Evolutionary conservation across 2,113 vertebrate genomes (phyloP).

Genomic region (Astur gentilis): DNA sequence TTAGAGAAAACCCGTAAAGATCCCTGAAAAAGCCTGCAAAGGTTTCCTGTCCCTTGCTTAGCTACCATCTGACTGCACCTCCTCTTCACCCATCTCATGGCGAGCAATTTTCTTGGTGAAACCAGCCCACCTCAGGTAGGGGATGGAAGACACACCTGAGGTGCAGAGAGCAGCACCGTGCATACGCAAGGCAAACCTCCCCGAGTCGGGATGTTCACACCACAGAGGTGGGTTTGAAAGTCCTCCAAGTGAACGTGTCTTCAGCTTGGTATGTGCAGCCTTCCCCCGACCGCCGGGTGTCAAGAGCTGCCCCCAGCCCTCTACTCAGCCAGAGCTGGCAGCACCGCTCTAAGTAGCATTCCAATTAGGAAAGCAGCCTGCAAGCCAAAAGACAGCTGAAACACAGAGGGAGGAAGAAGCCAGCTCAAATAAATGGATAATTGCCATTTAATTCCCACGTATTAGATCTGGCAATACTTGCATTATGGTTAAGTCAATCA

Average conservation of each 20-base stretch:
- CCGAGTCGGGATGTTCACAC: rapidly evolving
- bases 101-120: not conserved
- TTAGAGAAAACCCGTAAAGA: not conserved
- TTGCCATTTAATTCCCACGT: conserved; percentile 39
- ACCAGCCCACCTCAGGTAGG: not conserved
- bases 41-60: not conserved
- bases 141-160: not conserved
- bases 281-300: rapidly evolving
- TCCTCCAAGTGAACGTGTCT: rapidly evolving
- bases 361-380: not conserved
- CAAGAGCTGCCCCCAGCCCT: not conserved
- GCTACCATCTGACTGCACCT: not conserved
- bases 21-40: rapidly evolving
- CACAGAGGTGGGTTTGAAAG: not conserved
- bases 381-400: not conserved
- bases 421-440: conserved; percentile 44
- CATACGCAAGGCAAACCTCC: not conserved
- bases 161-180: not conserved
- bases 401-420: conserved; percentile 14
- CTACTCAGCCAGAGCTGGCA: not conserved
- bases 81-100: not conserved
- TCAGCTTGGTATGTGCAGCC: not conserved
- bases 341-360: not conserved
- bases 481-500: not conserved
- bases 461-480: conserved; percentile 49